Percentiles rank a stretch among this genome's conserved stretches.
Evolutionary conservation across 2,888 invertebrate species (phyloP).

Genomic region (Dicranocentrus wangi): DNA sequence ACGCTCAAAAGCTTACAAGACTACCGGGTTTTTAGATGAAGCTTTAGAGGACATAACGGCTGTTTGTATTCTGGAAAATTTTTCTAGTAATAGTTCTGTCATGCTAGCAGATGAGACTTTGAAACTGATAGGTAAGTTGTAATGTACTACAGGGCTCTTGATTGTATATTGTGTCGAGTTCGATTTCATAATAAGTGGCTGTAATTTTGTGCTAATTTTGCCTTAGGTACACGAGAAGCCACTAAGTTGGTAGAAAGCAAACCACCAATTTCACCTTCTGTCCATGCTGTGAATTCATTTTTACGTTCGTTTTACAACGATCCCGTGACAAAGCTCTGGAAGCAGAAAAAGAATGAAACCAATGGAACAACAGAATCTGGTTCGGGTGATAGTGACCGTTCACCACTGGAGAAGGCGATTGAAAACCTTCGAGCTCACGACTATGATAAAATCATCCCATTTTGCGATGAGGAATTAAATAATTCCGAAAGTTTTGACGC

Average conservation of each 20-base stretch:
- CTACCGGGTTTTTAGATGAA: slow-evolving; percentile 84
- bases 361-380: slow-evolving; percentile 71
- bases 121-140: slow-evolving; percentile 82
- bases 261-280: slow-evolving; percentile 86
- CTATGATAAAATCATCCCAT: slow-evolving; percentile 65
- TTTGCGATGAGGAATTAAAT: slow-evolving; percentile 64
- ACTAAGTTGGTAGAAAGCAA: slow-evolving; percentile 83
- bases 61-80: slow-evolving; percentile 91
- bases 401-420: slow-evolving; percentile 67
- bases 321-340: slow-evolving; percentile 79
- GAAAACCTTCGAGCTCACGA: slow-evolving; percentile 54
- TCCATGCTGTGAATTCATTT: slow-evolving; percentile 89
- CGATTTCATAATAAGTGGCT: no score
- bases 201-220: no score
- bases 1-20: slow-evolving; percentile 88
- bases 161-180: background rate
- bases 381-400: slow-evolving; percentile 1
- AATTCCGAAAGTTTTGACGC: slow-evolving; percentile 39
- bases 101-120: slow-evolving; percentile 90
- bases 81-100: slow-evolving; percentile 86
- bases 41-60: slow-evolving; percentile 94
- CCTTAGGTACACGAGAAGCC: slow-evolving; percentile 81
- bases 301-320: slow-evolving; percentile 87
- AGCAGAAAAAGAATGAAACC: slow-evolving; percentile 76
- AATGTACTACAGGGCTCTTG: background rate